phyloP scores from a whole-genome alignment of 2,888 invertebrate species.

The Hypena proboscidalis region DNA sequence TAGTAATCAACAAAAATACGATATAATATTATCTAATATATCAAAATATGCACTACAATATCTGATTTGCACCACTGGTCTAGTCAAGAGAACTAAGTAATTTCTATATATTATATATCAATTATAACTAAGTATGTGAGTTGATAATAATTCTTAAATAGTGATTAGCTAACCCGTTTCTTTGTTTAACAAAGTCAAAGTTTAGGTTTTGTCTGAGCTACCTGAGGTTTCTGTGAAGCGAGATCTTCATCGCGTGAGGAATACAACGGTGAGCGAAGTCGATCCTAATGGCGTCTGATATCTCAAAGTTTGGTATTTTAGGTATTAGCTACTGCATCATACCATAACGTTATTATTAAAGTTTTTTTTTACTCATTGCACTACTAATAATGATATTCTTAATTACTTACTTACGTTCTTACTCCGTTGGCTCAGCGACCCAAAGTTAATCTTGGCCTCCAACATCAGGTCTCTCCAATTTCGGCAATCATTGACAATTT shows the following conservation, averaged over 20 bases:
- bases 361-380: no score
- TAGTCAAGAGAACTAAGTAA: no score
- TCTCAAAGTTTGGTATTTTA: conserved; percentile 50
- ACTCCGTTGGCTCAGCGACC: no score
- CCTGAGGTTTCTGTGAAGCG: conserved; percentile 77
- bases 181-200: conserved; percentile 47
- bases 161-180: conserved; percentile 40
- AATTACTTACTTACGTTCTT: no score
- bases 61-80: no score
- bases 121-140: conserved; percentile 29
- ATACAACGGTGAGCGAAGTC: conserved; percentile 61
- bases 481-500: no score
- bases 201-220: conserved; percentile 55
- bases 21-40: no score
- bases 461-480: background rate
- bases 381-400: no score
- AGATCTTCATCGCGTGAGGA: conserved; percentile 73
- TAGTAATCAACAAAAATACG: no score
- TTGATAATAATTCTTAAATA: conserved; percentile 7
- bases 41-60: no score
- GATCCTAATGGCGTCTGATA: conserved; percentile 56
- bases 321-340: conserved; percentile 36
- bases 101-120: no score
- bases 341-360: no score
- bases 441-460: background rate